Base-by-base conservation (phyloP, 2,797 vertebrate species). In the Synaphobranchus kaupii region DNA sequence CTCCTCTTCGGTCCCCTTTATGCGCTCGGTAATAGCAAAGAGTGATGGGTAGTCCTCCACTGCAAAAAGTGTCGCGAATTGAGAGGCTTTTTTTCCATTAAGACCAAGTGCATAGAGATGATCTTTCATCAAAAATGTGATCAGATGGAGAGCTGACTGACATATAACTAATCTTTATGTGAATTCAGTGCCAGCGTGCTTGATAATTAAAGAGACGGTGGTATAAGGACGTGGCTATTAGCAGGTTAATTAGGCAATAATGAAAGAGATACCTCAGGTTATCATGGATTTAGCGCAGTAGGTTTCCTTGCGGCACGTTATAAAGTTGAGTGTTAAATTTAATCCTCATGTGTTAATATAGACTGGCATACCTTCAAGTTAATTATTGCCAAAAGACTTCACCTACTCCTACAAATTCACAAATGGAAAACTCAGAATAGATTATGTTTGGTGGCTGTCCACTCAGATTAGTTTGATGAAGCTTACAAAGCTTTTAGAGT, bases 191-290 rank as follows among this genome's bases (percentile, higher is more conserved):
- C 50, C 54, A 92, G 89, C 89, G 92, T 87, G 87, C 85, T 89
- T 89, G 94, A 93, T 96, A 95, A 96, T 94, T 94, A 95, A 93
- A 91, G 91, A 90, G 91, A 92, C 89, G 91, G 92, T 90, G 95
- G 90, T 90, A 90, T 91, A 90, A 93, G 90, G 92, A 95, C 87
- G 86, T 92, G 95, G 92, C 96, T 95, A 96, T 98, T 98, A 97
- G 95, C 92, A 95, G 96, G 97, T 97, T 98, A 97, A 98, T 96
- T 96, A 97, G 95, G 93, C 95, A 96, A 95, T 95, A 96, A 96
- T 89, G 84, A 97, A 95, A 93, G 88, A 92, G 93, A 95, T 95
- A 94, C 92, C 94, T 94, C 91, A 95, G 95, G 95, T 96, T 96
- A 94, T 93, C 90, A 91, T 90, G 92, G 94, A 94, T 94, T 96